Base-by-base conservation (phyloP, 2,797 vertebrate species). In the Apogon talboti region DNA sequence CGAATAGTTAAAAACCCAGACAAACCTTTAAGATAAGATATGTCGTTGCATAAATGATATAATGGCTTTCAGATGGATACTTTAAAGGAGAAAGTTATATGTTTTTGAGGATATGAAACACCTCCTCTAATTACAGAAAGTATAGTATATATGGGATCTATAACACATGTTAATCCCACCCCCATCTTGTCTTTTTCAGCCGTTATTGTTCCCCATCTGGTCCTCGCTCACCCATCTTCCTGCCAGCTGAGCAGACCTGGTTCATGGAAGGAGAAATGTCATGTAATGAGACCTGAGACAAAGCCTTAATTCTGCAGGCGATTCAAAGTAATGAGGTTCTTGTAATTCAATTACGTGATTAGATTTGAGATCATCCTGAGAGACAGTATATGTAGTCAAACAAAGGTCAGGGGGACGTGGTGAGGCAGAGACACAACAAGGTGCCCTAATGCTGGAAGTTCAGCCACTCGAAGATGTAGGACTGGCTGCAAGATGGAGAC, bases 291-390 rank as follows among this genome's bases (percentile, higher is more conserved):
- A 70, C 63, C 69, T 42, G 41, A 86, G 80, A 92, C 89, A 88
- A 86, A 79, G 76, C 62, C 59, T 83, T 76, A 80, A 75, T 87
- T 90, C 69, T 86, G 66, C 66, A 28, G 68, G 40, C 56, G 43
- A 75, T 83, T 86, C 75, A 84, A 85, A 82, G 74, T 79, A 91
- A 88, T 88, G 76, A 86, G 57, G 77, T 78, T 84, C 71, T 58
- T 70, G 59, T 90, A 91, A 92, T 86, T 78, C 1, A 82, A 88
- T 91, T 89, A 64, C 68, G 45, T 90, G 77, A 92, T 92, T 92
- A 45, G 60, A 92, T 92, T 91, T 87, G 65, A 73, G 77, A 67
- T 75, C 70, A 76, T 88, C 74, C 75, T 79, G 73, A 71, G 76
- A 73, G 79, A 82, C 71, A 47, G 35, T 45, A 54, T 57, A 53